These are phyloP conservation scores for Zaprionus africanus DNA, from an alignment of 1,140 invertebrate genomes.

Conservation along the genomic window DNA sequence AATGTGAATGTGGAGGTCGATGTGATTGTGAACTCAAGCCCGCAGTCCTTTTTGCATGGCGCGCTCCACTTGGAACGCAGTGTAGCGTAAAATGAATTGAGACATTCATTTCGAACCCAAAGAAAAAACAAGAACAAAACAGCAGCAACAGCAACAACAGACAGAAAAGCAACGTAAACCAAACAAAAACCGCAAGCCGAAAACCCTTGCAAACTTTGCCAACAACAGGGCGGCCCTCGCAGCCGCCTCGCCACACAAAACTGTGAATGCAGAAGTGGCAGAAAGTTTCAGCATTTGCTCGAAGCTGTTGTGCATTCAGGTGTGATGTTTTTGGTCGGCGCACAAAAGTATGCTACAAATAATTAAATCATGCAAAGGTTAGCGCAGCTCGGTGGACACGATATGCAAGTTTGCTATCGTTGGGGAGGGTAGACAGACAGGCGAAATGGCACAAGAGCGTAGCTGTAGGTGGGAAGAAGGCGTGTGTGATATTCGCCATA, in stretches of 20 bases:
- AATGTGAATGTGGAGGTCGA: constrained; percentile 27
- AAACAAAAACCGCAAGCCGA: constrained; percentile 38
- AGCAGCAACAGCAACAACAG: constrained; percentile 42
- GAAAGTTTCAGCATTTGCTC: constrained; percentile 57
- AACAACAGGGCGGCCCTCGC: constrained; percentile 36
- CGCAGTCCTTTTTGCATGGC: constrained; percentile 79
- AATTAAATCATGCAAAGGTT: constrained; percentile 80
- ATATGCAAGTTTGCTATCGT: constrained; percentile 29
- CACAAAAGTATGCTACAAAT: constrained; percentile 78
- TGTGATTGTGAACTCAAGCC: constrained; percentile 53
- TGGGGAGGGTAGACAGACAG: not conserved
- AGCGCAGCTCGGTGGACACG: constrained; percentile 40
- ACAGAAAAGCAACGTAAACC: not conserved
- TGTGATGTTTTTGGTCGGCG: constrained; percentile 76
- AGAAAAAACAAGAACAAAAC: constrained; percentile 31
- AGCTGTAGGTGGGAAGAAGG: too few relatives aligned
- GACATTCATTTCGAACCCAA: constrained; percentile 67
- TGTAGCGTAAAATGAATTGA: constrained; percentile 83
- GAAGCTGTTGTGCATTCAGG: constrained; percentile 62
- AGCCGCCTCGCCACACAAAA: constrained; percentile 18
- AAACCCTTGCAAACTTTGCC: constrained; percentile 51
- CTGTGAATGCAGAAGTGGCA: constrained; percentile 72
- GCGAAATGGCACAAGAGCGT: not conserved
- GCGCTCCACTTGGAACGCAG: constrained; percentile 73
- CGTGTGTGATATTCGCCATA: constrained; percentile 29